Base-by-base conservation (phyloP, 1,140 invertebrate genomes). In the Frieseomelitta varia region DNA sequence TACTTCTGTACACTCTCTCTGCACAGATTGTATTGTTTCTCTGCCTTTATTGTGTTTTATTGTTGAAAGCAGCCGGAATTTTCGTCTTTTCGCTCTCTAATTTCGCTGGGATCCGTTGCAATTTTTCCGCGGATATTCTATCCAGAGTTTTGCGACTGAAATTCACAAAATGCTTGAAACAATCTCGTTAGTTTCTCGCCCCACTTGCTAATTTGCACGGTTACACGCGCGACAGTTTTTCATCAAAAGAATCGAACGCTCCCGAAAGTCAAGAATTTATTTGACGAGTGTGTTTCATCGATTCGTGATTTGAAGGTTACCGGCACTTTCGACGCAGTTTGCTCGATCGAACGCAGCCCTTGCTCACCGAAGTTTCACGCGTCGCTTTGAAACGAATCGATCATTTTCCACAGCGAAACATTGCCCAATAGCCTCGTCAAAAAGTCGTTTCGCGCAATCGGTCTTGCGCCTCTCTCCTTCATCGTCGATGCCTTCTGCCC, bases 391-490 rank as follows among this genome's bases (percentile, higher is more conserved):
- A 74, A 12, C 30, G 58, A 65, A 67, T 73, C 53, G 51, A 80
- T 58, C 68, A 24, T 61, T 61, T 61, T n/a, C n/a, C 4, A 24
- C 30, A 56, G 47, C 15, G 34, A 55, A 47, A 27, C 47, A 53
- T 21, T 1, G 11, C 11, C 2, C 51, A 17, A 55, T 75, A 19
- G 21, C 14, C 79, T 58, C 71, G 11, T 74, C 47, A 58, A 55
- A 63, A 81, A 65, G 34, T 75, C 79, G 56, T 27, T 79, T 67
- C 47, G 11, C 4, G 75, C 24, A 17, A 17, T 61, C 63, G 75
- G n/a, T 77, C 17, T n/a, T 47, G 39, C 39, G 4, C 19, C 51
- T 47, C 14, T 47, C 39, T n/a, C 21, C 65, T 24, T 2, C 10
- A 17, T 21, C 55, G 21, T 51, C 30, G n/a, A 39, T 79, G 4